phyloP scores from a whole-genome alignment of 2,797 vertebrate species.

The Oreortyx pictus region DNA sequence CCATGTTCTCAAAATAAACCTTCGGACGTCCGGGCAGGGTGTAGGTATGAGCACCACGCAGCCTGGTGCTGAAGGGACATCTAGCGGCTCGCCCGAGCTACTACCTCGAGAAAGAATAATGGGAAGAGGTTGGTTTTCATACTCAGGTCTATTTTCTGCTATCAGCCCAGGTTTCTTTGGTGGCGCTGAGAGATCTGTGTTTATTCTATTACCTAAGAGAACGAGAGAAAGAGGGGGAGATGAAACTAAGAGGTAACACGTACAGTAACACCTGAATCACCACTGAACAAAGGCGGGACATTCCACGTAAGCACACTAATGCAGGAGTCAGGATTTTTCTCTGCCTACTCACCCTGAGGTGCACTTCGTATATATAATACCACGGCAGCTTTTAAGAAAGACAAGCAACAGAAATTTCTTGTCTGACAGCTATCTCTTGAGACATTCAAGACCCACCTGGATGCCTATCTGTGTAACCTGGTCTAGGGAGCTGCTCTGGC shows the following conservation, averaged over 20 bases:
- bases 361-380: neutral
- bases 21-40: accelerated
- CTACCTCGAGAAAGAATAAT: neutral
- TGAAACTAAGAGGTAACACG: neutral
- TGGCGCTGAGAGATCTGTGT: neutral
- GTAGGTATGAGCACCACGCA: accelerated
- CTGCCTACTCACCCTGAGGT: neutral
- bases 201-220: neutral
- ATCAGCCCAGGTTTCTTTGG: neutral
- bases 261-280: neutral
- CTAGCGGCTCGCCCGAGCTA: slow-evolving; percentile 4
- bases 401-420: too few relatives aligned
- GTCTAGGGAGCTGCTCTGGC: too few relatives aligned
- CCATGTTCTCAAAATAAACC: neutral
- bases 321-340: neutral
- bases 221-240: neutral
- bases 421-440: too few relatives aligned
- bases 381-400: too few relatives aligned
- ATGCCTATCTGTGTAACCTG: too few relatives aligned
- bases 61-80: slow-evolving; percentile 54
- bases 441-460: too few relatives aligned
- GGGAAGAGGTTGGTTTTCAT: neutral
- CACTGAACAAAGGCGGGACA: neutral
- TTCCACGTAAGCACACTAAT: neutral
- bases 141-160: neutral